phyloP scores from a whole-genome alignment of 2,888 invertebrate genomes.

The Chouioia cunea region DNA sequence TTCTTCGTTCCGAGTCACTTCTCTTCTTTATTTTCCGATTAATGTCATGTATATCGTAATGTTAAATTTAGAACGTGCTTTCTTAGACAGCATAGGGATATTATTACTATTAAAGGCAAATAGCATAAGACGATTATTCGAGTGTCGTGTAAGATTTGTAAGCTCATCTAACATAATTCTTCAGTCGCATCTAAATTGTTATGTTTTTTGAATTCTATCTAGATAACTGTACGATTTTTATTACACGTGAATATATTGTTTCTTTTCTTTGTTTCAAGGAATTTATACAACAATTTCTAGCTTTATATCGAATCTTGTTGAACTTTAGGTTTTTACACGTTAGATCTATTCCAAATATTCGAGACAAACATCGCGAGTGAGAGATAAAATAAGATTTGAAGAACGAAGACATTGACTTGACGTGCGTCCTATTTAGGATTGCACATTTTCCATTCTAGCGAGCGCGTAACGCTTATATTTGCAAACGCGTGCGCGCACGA shows the following conservation, averaged over 20 bases:
- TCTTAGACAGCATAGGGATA: background rate
- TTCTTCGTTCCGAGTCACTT: slow-evolving; percentile 18
- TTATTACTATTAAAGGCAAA: background rate
- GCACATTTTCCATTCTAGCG: slow-evolving; percentile 9
- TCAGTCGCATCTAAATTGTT: slow-evolving; percentile 48
- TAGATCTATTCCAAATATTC: too few relatives aligned
- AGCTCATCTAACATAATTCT: slow-evolving; percentile 13
- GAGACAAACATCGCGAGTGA: too few relatives aligned
- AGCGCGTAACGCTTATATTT: slow-evolving; percentile 14
- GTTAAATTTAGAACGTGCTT: slow-evolving; percentile 26
- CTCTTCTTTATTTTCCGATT: slow-evolving; percentile 14
- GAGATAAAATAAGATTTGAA: too few relatives aligned
- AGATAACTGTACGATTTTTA: background rate
- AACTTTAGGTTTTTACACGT: too few relatives aligned
- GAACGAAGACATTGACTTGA: too few relatives aligned
- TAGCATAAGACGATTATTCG: background rate
- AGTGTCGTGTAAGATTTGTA: slow-evolving; percentile 11
- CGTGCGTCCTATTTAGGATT: background rate
- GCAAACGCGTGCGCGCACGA: too few relatives aligned
- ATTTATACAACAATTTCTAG: too few relatives aligned
- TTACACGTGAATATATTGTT: too few relatives aligned
- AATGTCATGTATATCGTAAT: background rate
- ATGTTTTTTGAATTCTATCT: slow-evolving; percentile 56
- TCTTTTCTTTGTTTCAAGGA: too few relatives aligned
- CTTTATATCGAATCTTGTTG: too few relatives aligned